phyloP scores from a whole-genome alignment of 2,888 invertebrate species.

The Shargacucullia verbasci region DNA sequence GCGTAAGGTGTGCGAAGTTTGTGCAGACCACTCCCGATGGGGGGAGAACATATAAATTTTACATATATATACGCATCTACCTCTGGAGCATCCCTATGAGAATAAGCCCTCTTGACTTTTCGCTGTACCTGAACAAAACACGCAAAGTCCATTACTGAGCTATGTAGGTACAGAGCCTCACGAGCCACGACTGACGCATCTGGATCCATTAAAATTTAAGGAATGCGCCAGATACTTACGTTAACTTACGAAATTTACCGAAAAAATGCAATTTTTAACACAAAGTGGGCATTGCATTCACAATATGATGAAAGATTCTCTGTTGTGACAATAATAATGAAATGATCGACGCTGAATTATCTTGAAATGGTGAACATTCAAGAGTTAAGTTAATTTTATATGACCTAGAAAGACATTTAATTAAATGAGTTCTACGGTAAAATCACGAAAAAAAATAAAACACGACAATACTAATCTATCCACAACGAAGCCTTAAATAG shows the following conservation, averaged over 20 bases:
- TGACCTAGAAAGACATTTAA: too few relatives aligned
- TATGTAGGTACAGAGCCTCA: slow-evolving; percentile 28
- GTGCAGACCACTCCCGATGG: slow-evolving; percentile 22
- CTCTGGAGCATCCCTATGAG: slow-evolving; percentile 21
- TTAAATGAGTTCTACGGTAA: too few relatives aligned
- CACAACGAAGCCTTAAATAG: too few relatives aligned
- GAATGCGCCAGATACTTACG: not conserved
- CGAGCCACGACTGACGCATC: slow-evolving; percentile 12
- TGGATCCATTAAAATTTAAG: not conserved
- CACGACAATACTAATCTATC: too few relatives aligned
- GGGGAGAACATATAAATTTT: slow-evolving; percentile 6
- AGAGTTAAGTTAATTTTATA: not conserved
- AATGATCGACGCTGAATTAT: not conserved
- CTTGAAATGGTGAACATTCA: slow-evolving; percentile 7
- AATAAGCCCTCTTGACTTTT: slow-evolving; percentile 23
- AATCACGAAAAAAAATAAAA: too few relatives aligned
- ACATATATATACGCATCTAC: slow-evolving; percentile 18
- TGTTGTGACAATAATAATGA: too few relatives aligned
- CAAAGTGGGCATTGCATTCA: too few relatives aligned
- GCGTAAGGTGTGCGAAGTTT: slow-evolving; percentile 21
- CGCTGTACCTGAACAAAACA: slow-evolving; percentile 38
- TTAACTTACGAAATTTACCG: too few relatives aligned
- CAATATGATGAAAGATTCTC: too few relatives aligned
- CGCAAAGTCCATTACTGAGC: slow-evolving; percentile 45
- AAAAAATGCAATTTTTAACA: too few relatives aligned